phyloP scores from a whole-genome alignment of 1,140 invertebrate genomes.

The Trachelipus rathkii region DNA sequence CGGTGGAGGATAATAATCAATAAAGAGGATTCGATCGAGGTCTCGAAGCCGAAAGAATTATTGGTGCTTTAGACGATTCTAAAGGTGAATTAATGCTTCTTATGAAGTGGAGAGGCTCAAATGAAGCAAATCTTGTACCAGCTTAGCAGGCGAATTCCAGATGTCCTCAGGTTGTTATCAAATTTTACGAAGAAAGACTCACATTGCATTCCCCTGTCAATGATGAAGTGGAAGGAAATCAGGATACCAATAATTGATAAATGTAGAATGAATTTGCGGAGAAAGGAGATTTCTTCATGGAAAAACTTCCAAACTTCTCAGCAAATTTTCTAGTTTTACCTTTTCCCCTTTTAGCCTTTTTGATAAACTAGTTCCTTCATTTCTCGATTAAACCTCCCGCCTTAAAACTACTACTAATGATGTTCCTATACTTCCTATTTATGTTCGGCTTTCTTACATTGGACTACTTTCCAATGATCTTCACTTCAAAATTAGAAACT shows the following conservation, averaged over 20 bases:
- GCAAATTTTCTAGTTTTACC: too few species aligned
- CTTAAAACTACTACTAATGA: too few species aligned
- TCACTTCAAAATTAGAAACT: too few species aligned
- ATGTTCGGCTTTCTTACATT: too few species aligned
- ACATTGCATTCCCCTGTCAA: conserved; percentile 81
- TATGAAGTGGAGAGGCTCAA: conserved; percentile 77
- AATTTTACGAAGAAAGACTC: conserved; percentile 91
- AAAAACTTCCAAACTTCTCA: too few species aligned
- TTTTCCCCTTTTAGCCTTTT: too few species aligned
- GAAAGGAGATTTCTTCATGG: too few species aligned
- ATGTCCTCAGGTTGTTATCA: conserved; percentile 91
- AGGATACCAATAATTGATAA: not conserved
- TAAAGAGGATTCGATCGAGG: conserved; percentile 76
- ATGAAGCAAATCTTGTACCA: conserved; percentile 85
- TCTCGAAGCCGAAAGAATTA: conserved; percentile 86
- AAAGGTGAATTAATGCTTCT: conserved; percentile 92
- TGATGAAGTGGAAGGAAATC: conserved; percentile 57
- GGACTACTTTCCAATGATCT: too few species aligned
- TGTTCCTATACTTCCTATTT: too few species aligned
- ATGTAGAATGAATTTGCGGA: too few species aligned
- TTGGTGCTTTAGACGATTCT: conserved; percentile 92
- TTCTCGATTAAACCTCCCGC: too few species aligned
- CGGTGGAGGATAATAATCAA: conserved; percentile 46
- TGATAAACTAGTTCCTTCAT: too few species aligned
- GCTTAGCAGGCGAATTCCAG: conserved; percentile 83